Evolutionary conservation across 2,797 vertebrate species (phyloP).

Genomic region (Tiaroga cobitis): DNA sequence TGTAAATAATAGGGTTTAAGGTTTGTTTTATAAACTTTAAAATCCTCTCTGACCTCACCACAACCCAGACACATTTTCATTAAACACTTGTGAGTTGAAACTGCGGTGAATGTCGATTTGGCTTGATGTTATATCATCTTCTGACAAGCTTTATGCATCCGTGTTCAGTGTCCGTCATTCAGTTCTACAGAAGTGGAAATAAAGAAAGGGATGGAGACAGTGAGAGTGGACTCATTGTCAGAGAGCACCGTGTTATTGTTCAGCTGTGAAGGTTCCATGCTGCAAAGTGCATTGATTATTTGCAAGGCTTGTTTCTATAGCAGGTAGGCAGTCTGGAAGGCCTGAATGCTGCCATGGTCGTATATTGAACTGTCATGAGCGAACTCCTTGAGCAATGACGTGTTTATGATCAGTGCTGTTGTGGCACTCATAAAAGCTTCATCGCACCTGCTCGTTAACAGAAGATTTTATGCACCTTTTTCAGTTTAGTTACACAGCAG

Average conservation of each 20-base stretch:
- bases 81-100: not conserved
- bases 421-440: conserved; percentile 2
- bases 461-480: conserved; percentile 13
- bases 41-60: not conserved
- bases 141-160: not conserved
- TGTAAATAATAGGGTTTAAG: not conserved
- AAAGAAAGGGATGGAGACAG: not conserved
- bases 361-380: conserved; percentile 6
- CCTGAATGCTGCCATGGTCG: not conserved
- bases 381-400: not conserved
- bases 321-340: not conserved
- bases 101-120: not conserved
- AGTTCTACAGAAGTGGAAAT: not conserved
- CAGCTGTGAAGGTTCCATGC: conserved; percentile 57
- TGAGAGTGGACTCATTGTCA: not conserved
- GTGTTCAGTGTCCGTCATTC: not conserved
- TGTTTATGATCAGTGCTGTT: conserved; percentile 9
- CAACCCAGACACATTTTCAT: conserved; percentile 1
- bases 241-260: conserved; percentile 39
- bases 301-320: conserved; percentile 40
- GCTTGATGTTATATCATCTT: not conserved
- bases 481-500: not conserved
- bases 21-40: not conserved
- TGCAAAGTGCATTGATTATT: conserved; percentile 66
- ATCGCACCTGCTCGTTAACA: not conserved